A percentile compares a stretch with the other conserved stretches of the same genome.
phyloP scores from a whole-genome alignment of 2,797 vertebrate species.

The Rhinoraja longicauda region DNA sequence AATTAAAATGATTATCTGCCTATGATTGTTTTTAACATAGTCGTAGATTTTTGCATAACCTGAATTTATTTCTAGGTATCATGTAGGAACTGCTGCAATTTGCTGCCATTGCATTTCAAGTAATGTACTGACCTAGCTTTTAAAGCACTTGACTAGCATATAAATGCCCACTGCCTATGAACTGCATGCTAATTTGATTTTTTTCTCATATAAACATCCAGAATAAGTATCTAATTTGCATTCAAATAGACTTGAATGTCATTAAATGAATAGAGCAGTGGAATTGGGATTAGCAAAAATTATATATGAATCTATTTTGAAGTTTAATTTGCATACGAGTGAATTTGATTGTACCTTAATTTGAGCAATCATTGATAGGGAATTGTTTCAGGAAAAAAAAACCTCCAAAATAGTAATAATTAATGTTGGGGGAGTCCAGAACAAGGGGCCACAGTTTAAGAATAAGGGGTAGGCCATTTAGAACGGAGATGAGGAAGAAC shows the following conservation, averaged over 20 bases:
- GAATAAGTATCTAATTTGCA: constrained; percentile 36
- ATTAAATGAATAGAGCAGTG: constrained; percentile 21
- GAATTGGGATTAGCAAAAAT: constrained; percentile 2
- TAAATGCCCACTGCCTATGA: constrained; percentile 22
- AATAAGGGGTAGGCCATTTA: no score
- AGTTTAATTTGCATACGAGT: constrained; percentile 19
- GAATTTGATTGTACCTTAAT: constrained; percentile 31
- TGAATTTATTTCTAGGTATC: constrained; percentile 24
- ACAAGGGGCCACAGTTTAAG: no score
- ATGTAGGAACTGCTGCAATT: background rate
- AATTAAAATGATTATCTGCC: background rate
- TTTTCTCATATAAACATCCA: constrained; percentile 23
- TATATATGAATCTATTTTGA: constrained; percentile 33
- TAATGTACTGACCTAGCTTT: constrained; percentile 19
- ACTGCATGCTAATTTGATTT: constrained; percentile 26
- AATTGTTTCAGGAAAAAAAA: constrained; percentile 1
- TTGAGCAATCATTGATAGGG: constrained; percentile 25
- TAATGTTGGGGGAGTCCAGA: no score
- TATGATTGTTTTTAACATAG: background rate
- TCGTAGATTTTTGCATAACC: constrained; percentile 11
- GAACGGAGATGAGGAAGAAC: no score
- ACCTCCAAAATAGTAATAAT: background rate
- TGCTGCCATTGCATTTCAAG: background rate
- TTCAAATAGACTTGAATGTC: constrained; percentile 32
- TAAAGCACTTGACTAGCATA: constrained; percentile 30